Conservation (phyloP, 2,797 vertebrate species). For the Scolopax rusticola region DNA sequence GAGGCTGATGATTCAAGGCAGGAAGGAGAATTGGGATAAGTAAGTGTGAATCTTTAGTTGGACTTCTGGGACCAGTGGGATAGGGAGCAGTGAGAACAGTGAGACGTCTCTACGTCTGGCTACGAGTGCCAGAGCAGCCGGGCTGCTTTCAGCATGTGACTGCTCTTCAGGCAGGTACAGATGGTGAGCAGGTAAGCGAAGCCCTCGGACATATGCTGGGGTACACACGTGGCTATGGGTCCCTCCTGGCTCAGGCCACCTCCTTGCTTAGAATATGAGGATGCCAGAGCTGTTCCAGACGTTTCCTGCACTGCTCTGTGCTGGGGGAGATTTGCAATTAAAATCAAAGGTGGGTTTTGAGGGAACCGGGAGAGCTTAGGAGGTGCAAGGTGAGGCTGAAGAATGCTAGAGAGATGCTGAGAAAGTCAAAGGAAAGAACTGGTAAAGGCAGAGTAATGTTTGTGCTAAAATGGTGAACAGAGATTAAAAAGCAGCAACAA, state of each 20-base stretch:
- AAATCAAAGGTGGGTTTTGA: neutral
- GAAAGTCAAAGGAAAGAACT: conserved; percentile 24
- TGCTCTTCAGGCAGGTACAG: conserved; percentile 42
- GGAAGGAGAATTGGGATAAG: neutral
- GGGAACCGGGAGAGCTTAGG: neutral
- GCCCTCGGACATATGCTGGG: conserved; percentile 45
- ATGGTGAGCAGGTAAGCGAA: conserved; percentile 36
- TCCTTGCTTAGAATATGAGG: neutral
- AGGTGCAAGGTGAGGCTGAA: neutral
- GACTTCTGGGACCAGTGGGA: neutral
- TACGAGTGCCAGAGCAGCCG: neutral
- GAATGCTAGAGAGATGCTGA: neutral
- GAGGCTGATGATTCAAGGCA: neutral
- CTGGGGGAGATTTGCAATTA: neutral
- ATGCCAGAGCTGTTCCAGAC: conserved; percentile 46
- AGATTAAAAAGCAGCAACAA: conserved; percentile 15
- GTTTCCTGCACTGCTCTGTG: neutral
- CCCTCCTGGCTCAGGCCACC: conserved; percentile 42
- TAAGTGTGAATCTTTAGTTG: neutral
- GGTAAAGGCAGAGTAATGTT: neutral
- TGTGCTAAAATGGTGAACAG: neutral
- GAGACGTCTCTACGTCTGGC: neutral
- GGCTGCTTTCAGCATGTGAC: neutral
- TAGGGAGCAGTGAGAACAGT: neutral
- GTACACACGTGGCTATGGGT: neutral